Evolutionary conservation across 2,113 vertebrate genomes (phyloP), one percentile per base, ranked within the genome.

Genomic region (Phaetusa simplex): DNA sequence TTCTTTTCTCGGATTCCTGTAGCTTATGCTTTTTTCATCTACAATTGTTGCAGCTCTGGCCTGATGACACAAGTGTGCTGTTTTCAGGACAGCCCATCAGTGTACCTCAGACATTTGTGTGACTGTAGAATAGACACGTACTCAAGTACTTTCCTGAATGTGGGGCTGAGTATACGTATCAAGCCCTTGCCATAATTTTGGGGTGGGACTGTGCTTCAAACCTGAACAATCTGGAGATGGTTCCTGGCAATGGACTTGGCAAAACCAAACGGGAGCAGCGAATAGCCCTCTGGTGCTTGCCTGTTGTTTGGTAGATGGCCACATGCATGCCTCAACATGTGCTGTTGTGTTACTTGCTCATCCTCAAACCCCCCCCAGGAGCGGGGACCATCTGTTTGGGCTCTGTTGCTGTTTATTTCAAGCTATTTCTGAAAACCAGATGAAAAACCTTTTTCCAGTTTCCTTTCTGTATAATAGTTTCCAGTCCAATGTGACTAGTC

Each of bases 101-200:
- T 22, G 42, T 52, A 11, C 62, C 61, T 43, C 79, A 22, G 61
- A 8, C 15, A 3, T 42, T 5, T 4, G 12, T 8, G 14, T 34
- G 52, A 7, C 70, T 40, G 62, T n/a, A 62, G 53, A 14, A 14
- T 5, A 15, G 58, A 32, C 45, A 18, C 2, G 2, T n/a, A 7
- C 16, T 65, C 12, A 0, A 20, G 30, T 47, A 1, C 22, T 80
- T 12, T 1, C 2, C 81, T 27, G 24, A 9, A 2, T 0, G 1
- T 32, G 64, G 27, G 64, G 38, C 53, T 72, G 73, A 66, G 42
- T 71, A 2, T 26, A 6, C 11, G 23, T 36, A 22, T 4, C 4
- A 0, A 52, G 34, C 24, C 69, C 49, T 26, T 30, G 69, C 30
- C 2, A 1, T 13, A 5, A 26, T 47, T 59, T 24, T 36, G 58